Percentiles rank a stretch among this genome's conserved stretches.
phyloP scores from a whole-genome alignment of 1,140 invertebrate species.

The Catajapyx aquilonaris region DNA sequence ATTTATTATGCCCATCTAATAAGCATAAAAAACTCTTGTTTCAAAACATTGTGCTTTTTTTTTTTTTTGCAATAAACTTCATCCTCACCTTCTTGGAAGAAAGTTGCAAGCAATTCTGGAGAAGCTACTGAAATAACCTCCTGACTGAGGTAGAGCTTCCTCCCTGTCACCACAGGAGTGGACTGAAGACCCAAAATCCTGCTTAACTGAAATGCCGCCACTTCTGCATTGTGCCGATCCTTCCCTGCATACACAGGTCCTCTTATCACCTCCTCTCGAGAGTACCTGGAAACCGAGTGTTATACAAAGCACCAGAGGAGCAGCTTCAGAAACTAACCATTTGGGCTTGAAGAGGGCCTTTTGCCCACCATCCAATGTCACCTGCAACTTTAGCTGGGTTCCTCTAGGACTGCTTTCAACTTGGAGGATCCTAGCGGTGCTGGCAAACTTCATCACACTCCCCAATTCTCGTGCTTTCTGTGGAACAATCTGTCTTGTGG shows the following conservation, averaged over 20 bases:
- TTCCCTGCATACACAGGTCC: slow-evolving; percentile 68
- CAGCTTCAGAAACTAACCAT: slow-evolving; percentile 28
- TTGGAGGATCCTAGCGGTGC: slow-evolving; percentile 40
- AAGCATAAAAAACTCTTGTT: no score
- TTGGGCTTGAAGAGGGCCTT: slow-evolving; percentile 76
- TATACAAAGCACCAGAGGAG: neutral
- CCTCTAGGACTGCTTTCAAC: slow-evolving; percentile 53
- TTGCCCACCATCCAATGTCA: slow-evolving; percentile 53
- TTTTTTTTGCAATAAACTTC: neutral
- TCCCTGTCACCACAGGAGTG: slow-evolving; percentile 54
- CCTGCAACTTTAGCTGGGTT: slow-evolving; percentile 71
- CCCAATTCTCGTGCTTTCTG: slow-evolving; percentile 36
- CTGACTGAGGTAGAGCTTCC: slow-evolving; percentile 46
- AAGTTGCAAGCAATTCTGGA: slow-evolving; percentile 35
- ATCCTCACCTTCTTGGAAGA: slow-evolving; percentile 21
- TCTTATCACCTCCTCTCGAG: slow-evolving; percentile 44
- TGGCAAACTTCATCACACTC: slow-evolving; percentile 42
- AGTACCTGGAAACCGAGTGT: slow-evolving; percentile 31
- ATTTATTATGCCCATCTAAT: no score
- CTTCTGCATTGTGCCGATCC: slow-evolving; percentile 83
- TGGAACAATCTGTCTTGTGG: slow-evolving; percentile 39
- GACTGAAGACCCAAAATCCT: slow-evolving; percentile 52
- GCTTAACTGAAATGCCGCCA: slow-evolving; percentile 79
- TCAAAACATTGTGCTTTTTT: neutral
- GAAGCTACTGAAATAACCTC: slow-evolving; percentile 53